These are phyloP conservation scores for Choloepus didactylus DNA, from an alignment of 2,797 vertebrate species.

Conservation along the genomic window DNA sequence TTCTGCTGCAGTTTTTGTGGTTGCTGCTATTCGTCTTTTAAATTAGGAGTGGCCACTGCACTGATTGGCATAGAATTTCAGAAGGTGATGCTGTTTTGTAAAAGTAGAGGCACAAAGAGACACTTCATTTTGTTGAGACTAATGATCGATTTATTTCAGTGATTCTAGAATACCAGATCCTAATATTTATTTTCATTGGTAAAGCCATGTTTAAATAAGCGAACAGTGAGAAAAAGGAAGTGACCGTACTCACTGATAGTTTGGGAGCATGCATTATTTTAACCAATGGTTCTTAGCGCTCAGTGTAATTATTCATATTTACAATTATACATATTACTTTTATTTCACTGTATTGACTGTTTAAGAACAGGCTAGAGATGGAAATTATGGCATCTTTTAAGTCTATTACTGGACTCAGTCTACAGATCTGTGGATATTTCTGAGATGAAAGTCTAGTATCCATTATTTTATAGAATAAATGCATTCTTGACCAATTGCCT, in stretches of 20 bases:
- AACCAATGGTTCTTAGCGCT: background rate
- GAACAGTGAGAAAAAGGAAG: constrained; percentile 27
- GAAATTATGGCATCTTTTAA: background rate
- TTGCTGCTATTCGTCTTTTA: background rate
- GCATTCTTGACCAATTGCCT: constrained; percentile 48
- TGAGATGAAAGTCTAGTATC: constrained; percentile 41
- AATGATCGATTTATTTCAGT: background rate
- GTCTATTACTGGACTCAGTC: background rate
- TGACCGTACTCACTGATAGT: background rate
- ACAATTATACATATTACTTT: background rate
- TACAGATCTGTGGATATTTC: background rate
- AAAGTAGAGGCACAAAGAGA: background rate
- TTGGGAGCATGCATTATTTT: constrained; percentile 17
- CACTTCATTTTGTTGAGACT: background rate
- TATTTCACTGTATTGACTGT: background rate
- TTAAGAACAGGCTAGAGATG: constrained; percentile 17
- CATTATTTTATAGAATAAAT: constrained; percentile 21
- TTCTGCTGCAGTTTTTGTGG: background rate
- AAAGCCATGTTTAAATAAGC: constrained; percentile 49
- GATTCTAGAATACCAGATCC: background rate
- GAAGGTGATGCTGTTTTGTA: background rate
- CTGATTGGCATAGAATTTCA: background rate
- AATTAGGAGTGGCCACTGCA: background rate
- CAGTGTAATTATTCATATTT: constrained; percentile 14
- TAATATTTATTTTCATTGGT: background rate